Evolutionary conservation across 2,888 invertebrate species (phyloP).

Genomic region (Dolichopus griseipennis): DNA sequence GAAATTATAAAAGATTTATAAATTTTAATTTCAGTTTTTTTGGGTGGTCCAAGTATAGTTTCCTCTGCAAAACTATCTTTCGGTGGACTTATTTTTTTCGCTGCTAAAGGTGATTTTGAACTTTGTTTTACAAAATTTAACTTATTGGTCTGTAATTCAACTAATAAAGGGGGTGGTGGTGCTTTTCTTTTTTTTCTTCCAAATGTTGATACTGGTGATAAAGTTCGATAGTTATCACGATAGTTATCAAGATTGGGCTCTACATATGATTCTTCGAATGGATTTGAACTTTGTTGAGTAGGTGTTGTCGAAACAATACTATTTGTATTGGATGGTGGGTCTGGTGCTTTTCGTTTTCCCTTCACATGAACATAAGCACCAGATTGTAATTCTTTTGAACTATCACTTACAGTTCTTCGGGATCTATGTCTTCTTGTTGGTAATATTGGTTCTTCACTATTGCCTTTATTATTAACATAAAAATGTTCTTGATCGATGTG

Average conservation of each 20-base stretch:
- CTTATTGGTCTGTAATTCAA: slow-evolving; percentile 23
- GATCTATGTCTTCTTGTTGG: slow-evolving; percentile 35
- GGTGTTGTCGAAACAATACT: not conserved
- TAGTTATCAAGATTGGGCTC: slow-evolving; percentile 5
- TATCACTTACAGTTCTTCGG: slow-evolving; percentile 55
- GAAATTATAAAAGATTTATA: no score
- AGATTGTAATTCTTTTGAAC: slow-evolving; percentile 50
- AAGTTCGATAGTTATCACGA: slow-evolving; percentile 18
- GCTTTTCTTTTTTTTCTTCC: slow-evolving; percentile 42
- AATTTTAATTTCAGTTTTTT: no score
- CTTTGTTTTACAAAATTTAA: slow-evolving; percentile 21
- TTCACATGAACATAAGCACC: slow-evolving; percentile 57
- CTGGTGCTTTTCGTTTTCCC: slow-evolving; percentile 65
- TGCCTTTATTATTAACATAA: no score
- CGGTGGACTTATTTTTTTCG: no score
- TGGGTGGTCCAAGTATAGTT: no score
- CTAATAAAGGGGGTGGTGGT: slow-evolving; percentile 27
- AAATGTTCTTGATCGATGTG: no score
- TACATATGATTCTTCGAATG: slow-evolving; percentile 2
- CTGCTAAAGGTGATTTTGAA: slow-evolving; percentile 11
- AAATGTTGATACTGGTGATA: slow-evolving; percentile 20
- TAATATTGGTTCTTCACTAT: slow-evolving; percentile 27
- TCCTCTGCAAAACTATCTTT: no score
- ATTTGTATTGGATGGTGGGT: slow-evolving; percentile 49
- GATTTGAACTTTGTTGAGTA: not conserved